Evolutionary conservation across 2,113 vertebrate genomes (phyloP), one percentile per base, ranked within the genome.

Genomic region (Clinocottus analis): DNA sequence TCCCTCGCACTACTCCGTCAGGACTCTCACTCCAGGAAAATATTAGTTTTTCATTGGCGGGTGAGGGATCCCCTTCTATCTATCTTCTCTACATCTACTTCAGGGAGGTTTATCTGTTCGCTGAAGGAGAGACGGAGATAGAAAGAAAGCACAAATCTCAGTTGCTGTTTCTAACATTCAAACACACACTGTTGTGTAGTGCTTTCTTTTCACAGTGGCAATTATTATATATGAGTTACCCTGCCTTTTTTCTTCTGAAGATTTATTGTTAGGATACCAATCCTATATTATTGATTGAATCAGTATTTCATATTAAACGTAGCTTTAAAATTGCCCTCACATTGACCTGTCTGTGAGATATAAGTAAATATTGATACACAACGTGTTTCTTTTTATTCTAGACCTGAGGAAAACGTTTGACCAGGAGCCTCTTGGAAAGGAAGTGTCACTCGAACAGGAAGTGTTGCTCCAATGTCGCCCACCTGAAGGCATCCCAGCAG

Each of bases 391-490:
- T 41, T 77, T 72, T 10, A 75, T 74, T 73, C 0, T 71, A 99
- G 98, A 99, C 93, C 93, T 99, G 45, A 95, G 96, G 79, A 99
- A 99, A 86, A 98, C 97, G 2, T 99, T 99, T 12, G 98, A 99
- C 85, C 97, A 99, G 86, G 98, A 99, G 61, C 98, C 98, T 17
- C 90, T 99, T 47, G 98, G 98, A 56, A 99, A 99, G 87, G 98
- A 99, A 93, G 97, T 98, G 9, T 96, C 95, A 3, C 92, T 99
- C 49, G 98, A 99, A 87, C 98, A 99, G 92, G 97, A 99, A 89
- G 97, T 99, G 51, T 89, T 99, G 62, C 97, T 99, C 12, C 98
- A 99, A 62, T 99, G 98, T 87, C 96, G 98, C 17, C 98, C 98
- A 49, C 98, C 98, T 1, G 98, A 99, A 96, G 98, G 97, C 88